Base-by-base conservation (phyloP, 2,113 vertebrate species). In the Vanacampus margaritifer region DNA sequence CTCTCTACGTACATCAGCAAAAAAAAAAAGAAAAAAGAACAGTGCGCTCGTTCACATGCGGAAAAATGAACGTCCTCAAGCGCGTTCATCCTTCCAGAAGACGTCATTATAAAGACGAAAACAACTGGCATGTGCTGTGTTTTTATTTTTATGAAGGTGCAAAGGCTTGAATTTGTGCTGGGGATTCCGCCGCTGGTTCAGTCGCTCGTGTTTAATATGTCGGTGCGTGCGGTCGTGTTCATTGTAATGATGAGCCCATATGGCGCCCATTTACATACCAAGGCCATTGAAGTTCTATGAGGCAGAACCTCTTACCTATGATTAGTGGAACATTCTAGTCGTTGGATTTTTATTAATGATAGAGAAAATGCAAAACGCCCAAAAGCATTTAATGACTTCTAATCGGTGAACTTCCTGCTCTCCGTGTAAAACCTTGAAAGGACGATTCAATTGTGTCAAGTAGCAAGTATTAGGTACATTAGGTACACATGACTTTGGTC, bases 1-100 rank as follows among this genome's bases (percentile, higher is more conserved):
- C 32, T 54, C 46, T 56, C 60, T 68, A 53, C 13, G n/a, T n/a
- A n/a, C 11, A 23, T 71, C 60, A 64, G 32, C 24, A n/a, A 37
- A 62, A 54, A n/a, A n/a, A n/a, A n/a, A n/a, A n/a, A n/a, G n/a
- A n/a, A n/a, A n/a, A 54, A 50, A 23, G 9, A 67, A 21, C 43
- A 11, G 13, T 21, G 13, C 24, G 23, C 24, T 60, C 2, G 10
- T 53, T 23, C 3, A 1, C 11, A 10, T 12, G 13, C 5, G 23
- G 51, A 26, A 54, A n/a, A 54, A 54, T 26, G 16, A 51, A 51
- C 6, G 17, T 5, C 43, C 43, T 45, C 43, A 17, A 48, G 46
- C 19, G 5, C 45, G 41, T 51, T 48, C 32, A 45, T 64, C 13
- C 53, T 17, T 21, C 21, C 26, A 61, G 56, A 35, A 60, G 10